A percentile compares a stretch with the other conserved stretches of the same genome.
Conservation (phyloP, 1,140 invertebrate species). For the Anoplophora glabripennis region DNA sequence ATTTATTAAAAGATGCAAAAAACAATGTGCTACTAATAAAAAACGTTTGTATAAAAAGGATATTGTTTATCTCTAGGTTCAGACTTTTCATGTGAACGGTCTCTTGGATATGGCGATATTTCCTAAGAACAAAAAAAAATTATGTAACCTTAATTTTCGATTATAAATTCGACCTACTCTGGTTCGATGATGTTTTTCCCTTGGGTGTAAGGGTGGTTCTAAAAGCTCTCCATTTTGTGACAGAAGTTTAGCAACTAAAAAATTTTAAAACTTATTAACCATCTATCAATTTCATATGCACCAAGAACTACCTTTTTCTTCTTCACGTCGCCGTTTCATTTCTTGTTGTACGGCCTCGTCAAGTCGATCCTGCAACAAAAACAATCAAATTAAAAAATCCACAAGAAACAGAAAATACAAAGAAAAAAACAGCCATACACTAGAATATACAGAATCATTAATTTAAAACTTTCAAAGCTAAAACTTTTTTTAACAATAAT, state of each 20-base stretch:
- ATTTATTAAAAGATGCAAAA: conserved; percentile 14
- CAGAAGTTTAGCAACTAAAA: conserved; percentile 48
- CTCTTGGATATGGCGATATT: conserved; percentile 64
- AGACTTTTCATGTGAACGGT: conserved; percentile 64
- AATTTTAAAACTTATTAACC: conserved; percentile 19
- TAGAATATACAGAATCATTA: no score
- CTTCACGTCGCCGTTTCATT: conserved; percentile 71
- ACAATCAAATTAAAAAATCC: no score
- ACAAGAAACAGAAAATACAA: no score
- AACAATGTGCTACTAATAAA: conserved; percentile 1
- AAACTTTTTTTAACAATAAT: no score
- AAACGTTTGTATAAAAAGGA: conserved; percentile 59
- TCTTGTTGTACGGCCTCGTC: conserved; percentile 63
- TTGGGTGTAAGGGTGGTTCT: conserved; percentile 46
- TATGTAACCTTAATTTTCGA: conserved; percentile 8
- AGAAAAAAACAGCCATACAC: no score
- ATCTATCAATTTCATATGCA: conserved; percentile 4
- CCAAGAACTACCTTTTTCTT: conserved; percentile 63
- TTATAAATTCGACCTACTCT: conserved; percentile 33
- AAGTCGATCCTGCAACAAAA: conserved; percentile 59
- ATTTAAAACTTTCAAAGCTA: no score
- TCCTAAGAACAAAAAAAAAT: conserved; percentile 57
- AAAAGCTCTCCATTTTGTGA: conserved; percentile 57
- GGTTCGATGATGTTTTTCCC: conserved; percentile 59
- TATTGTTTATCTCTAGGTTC: conserved; percentile 76